These are phyloP conservation scores for Philantomba maxwellii DNA, from an alignment of 2,113 vertebrate species.

Conservation along the genomic window DNA sequence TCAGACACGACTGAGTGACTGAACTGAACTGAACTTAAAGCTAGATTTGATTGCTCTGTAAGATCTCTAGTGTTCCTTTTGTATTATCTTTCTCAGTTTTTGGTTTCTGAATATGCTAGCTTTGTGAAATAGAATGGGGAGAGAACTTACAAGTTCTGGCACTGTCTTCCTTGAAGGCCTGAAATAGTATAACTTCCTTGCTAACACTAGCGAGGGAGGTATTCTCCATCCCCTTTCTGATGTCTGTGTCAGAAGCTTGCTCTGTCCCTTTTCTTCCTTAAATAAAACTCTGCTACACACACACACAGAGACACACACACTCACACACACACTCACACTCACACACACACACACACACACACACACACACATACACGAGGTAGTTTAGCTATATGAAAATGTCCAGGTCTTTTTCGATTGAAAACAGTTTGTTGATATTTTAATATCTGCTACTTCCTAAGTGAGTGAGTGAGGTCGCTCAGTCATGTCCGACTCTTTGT, in stretches of 20 bases:
- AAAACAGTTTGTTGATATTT: conserved; percentile 10
- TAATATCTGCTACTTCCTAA: conserved; percentile 26
- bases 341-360: too few species aligned
- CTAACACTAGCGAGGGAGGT: not conserved
- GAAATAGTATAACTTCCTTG: conserved; percentile 4
- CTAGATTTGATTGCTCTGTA: not conserved
- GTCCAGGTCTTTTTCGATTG: not conserved
- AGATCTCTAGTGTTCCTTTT: not conserved
- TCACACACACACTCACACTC: not conserved
- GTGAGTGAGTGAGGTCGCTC: not conserved
- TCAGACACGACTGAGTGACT: too few species aligned
- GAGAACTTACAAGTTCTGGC: not conserved
- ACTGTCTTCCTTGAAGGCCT: not conserved
- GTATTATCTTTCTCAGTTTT: not conserved
- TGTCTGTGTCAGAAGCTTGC: not conserved
- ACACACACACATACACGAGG: too few species aligned
- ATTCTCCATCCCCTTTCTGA: not conserved
- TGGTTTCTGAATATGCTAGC: not conserved
- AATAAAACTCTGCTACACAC: not conserved
- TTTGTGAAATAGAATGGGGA: not conserved
- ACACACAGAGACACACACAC: not conserved
- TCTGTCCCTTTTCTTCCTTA: not conserved
- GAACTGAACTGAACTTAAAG: not conserved
- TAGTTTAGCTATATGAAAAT: conserved; percentile 29
- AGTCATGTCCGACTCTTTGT: not conserved